phyloP scores from a whole-genome alignment of 2,888 invertebrate genomes.

The Pachliopta kotzebuea region DNA sequence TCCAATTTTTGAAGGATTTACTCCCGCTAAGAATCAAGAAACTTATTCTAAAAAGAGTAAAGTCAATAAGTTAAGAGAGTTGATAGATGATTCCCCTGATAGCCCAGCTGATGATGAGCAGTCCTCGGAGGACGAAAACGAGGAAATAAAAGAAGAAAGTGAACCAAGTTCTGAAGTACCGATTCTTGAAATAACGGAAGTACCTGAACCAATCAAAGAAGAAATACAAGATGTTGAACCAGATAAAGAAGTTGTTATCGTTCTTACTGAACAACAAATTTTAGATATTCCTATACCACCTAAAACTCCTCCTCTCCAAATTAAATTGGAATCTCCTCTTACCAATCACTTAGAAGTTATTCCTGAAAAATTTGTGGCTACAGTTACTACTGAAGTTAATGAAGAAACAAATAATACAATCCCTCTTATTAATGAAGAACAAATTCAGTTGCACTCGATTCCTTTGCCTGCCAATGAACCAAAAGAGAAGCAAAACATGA shows the following conservation, averaged over 20 bases:
- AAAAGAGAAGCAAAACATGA: slow-evolving; percentile 37
- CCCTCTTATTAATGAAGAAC: slow-evolving; percentile 36
- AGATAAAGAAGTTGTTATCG: slow-evolving; percentile 40
- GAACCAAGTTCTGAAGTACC: slow-evolving; percentile 46
- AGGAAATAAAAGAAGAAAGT: slow-evolving; percentile 54
- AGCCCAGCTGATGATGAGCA: slow-evolving; percentile 76
- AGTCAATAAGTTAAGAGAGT: slow-evolving; percentile 67
- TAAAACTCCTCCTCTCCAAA: slow-evolving; percentile 51
- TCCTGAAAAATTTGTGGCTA: slow-evolving; percentile 29
- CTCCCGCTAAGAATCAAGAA: slow-evolving; percentile 79
- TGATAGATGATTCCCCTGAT: slow-evolving; percentile 75
- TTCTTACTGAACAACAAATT: slow-evolving; percentile 41
- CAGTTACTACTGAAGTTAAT: slow-evolving; percentile 1
- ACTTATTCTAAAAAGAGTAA: slow-evolving; percentile 77
- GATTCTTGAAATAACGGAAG: slow-evolving; percentile 43
- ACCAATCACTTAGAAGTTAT: slow-evolving; percentile 23
- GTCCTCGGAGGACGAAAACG: slow-evolving; percentile 72
- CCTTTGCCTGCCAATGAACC: slow-evolving; percentile 46
- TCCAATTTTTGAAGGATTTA: slow-evolving; percentile 78
- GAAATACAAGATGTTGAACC: slow-evolving; percentile 45
- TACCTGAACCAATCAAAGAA: slow-evolving; percentile 47
- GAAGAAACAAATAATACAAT: slow-evolving; percentile 21
- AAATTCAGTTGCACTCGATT: slow-evolving; percentile 42
- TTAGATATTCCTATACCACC: slow-evolving; percentile 52
- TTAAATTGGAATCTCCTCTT: slow-evolving; percentile 33